phyloP scores from a whole-genome alignment of 2,888 invertebrate species.

The Agrochola macilenta region DNA sequence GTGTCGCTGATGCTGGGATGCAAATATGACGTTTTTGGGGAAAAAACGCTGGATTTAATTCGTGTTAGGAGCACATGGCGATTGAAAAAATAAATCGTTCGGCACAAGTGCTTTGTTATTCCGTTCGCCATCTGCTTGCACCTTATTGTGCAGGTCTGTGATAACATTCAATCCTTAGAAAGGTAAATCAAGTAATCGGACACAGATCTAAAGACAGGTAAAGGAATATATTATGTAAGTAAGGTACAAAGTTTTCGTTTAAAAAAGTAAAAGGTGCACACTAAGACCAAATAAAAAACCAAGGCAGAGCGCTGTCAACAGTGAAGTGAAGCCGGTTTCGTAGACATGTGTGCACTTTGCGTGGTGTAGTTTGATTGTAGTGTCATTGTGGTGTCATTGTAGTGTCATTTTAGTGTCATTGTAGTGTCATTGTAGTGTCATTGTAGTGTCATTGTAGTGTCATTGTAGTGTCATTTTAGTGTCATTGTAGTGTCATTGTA shows the following conservation, averaged over 20 bases:
- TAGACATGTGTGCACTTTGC: no score
- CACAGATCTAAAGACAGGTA: constrained; percentile 61
- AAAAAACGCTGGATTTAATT: constrained; percentile 80
- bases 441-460: no score
- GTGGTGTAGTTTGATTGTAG: no score
- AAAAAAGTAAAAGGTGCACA: constrained; percentile 49
- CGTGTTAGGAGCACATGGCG: constrained; percentile 83
- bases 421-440: no score
- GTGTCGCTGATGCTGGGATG: constrained; percentile 84
- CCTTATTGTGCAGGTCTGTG: constrained; percentile 75
- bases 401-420: no score
- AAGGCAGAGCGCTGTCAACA: no score
- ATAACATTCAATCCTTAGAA: constrained; percentile 64
- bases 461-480: no score
- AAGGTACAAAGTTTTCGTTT: constrained; percentile 36
- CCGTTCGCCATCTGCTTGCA: constrained; percentile 82
- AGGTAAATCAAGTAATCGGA: constrained; percentile 58
- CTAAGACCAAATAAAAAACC: no score
- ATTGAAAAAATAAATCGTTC: constrained; percentile 85
- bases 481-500: no score
- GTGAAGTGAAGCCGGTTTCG: no score
- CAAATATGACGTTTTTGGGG: constrained; percentile 84
- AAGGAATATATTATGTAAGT: constrained; percentile 38
- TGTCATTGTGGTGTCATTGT: no score
- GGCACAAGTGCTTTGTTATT: constrained; percentile 85